Percentiles rank a stretch among this genome's conserved stretches.
Evolutionary conservation across 2,888 invertebrate genomes (phyloP).

Genomic region (Metalampra italica): DNA sequence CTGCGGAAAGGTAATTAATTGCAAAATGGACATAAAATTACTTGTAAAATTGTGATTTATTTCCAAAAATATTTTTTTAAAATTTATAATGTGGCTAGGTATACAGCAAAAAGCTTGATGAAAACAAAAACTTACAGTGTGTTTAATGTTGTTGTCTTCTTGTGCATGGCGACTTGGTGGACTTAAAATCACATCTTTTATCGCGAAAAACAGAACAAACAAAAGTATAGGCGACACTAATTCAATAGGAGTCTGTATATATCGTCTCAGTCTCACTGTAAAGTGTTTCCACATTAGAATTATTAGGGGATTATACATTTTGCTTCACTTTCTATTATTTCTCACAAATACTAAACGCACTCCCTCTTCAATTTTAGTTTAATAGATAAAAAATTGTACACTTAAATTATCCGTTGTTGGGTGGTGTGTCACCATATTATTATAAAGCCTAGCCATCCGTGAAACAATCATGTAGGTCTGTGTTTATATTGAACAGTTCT

Average conservation of each 20-base stretch:
- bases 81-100: too few species aligned
- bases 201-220: slow-evolving; percentile 18
- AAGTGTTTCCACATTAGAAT: slow-evolving; percentile 44
- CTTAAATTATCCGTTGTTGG: neutral
- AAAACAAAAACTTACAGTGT: neutral
- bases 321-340: neutral
- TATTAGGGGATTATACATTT: slow-evolving; percentile 23
- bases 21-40: too few species aligned
- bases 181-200: neutral
- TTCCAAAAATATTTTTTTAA: too few species aligned
- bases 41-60: too few species aligned
- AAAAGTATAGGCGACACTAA: slow-evolving; percentile 23
- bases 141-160: neutral
- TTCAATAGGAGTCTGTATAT: slow-evolving; percentile 28
- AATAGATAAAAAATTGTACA: neutral
- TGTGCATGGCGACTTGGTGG: neutral
- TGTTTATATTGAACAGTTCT: too few species aligned
- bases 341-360: neutral
- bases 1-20: neutral
- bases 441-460: neutral
- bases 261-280: slow-evolving; percentile 29
- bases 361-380: neutral
- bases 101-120: too few species aligned
- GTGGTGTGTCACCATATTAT: neutral
- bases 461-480: neutral